phyloP scores from a whole-genome alignment of 2,113 vertebrate genomes.

The Gavia stellata region DNA sequence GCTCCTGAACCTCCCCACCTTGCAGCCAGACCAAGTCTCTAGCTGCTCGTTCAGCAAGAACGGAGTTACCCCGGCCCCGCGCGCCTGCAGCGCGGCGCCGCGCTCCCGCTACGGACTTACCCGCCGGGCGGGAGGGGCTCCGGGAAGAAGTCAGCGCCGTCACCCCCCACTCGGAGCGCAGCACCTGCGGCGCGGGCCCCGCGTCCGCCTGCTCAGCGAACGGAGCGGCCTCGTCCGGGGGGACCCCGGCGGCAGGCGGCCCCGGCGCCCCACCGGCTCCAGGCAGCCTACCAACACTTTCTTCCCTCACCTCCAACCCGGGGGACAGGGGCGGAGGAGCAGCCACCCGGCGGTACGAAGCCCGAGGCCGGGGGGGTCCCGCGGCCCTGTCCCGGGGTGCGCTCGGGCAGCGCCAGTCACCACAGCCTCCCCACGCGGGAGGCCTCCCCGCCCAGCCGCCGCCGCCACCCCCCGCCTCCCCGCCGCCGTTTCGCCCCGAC shows the following conservation, averaged over 20 bases:
- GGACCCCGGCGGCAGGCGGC: neutral
- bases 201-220: neutral
- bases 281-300: neutral
- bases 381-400: neutral
- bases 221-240: neutral
- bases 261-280: no score
- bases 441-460: neutral
- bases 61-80: rapidly evolving
- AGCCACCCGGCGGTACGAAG: neutral
- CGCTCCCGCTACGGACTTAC: rapidly evolving
- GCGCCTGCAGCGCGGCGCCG: rapidly evolving
- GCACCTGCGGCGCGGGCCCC: neutral
- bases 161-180: neutral
- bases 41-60: rapidly evolving
- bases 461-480: neutral
- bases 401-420: neutral
- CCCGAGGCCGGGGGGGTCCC: neutral
- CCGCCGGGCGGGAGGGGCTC: neutral
- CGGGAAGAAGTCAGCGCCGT: neutral
- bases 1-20: neutral
- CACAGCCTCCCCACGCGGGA: neutral
- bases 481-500: neutral
- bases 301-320: neutral
- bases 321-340: neutral
- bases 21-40: rapidly evolving